A percentile compares a stretch with the other conserved stretches of the same genome.
These are phyloP conservation scores for Okapia johnstoni DNA, from an alignment of 2,113 vertebrate species.

Conservation along the genomic window DNA sequence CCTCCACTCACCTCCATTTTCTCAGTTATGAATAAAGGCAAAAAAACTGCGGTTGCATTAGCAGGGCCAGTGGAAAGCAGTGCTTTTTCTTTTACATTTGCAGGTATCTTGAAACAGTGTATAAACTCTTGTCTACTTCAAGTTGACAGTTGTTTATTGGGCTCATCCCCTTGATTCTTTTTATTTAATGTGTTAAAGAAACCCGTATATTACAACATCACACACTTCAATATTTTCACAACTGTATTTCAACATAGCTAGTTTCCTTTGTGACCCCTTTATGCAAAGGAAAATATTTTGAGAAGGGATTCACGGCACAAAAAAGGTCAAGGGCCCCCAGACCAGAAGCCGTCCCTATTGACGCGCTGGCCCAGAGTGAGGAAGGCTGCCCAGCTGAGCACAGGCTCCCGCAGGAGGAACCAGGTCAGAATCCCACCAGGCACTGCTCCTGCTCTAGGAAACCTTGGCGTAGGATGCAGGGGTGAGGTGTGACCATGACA, in stretches of 20 bases:
- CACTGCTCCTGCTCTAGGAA: neutral
- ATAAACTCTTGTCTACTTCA: neutral
- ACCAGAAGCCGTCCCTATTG: neutral
- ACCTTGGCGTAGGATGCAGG: accelerated
- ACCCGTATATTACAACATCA: neutral
- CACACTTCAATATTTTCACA: neutral
- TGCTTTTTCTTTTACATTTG: neutral
- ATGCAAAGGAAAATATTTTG: neutral
- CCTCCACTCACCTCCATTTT: neutral
- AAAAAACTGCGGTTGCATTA: too few relatives aligned
- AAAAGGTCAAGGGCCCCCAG: neutral
- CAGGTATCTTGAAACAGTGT: neutral
- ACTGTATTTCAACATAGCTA: neutral
- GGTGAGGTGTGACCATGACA: accelerated
- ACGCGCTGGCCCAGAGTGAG: neutral
- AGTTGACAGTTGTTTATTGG: neutral
- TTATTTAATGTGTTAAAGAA: neutral
- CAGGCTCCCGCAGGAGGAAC: too few relatives aligned
- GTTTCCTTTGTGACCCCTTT: neutral
- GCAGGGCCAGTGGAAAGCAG: neutral
- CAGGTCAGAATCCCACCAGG: neutral
- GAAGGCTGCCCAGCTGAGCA: neutral
- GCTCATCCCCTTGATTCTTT: neutral
- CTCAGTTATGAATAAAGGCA: neutral
- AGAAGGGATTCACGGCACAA: neutral